Evolutionary conservation across 2,888 invertebrate species (phyloP), one percentile per base, ranked within the genome.

Genomic region (Melanotus villosus): DNA sequence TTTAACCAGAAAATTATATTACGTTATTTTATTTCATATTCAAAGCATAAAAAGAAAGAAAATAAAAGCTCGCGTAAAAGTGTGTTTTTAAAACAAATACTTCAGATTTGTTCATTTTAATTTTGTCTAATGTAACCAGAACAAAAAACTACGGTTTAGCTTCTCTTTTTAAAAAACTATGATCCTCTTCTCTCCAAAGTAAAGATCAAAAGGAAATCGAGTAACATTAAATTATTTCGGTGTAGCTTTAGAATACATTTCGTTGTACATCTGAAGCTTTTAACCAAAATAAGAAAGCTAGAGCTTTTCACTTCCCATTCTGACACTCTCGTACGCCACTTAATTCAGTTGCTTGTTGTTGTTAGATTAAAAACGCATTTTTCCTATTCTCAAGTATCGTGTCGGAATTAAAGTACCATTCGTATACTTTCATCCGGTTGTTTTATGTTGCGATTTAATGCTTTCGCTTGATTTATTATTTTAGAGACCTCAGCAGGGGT

Each of bases 351-450:
- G 23, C 47, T 47, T n/a, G 21, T 21, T 47, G 47, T 21, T 47
- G 47, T 47, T 18, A 47, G 47, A 47, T 47, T 47, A 47, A 47
- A 47, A 47, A 18, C 18, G 23, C 14, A 47, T 47, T 47, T 47
- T 47, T 47, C 47, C 21, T 47, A 47, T 47, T 47, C 47, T 47
- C 26, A 23, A 21, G 47, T 10, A 47, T 14, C 47, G 47, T 47
- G 47, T 47, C 47, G 47, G 47, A 47, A 47, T 47, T 47, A 47
- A 47, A 47, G 4, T 47, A 47, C 47, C 47, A 47, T 47, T 47
- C 47, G 47, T 47, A 23, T 23, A 47, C 47, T 47, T 47, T 47
- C 47, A 47, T 47, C 47, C 47, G 47, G n/a, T 47, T 47, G 47
- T 47, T 47, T 47, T 47, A 47, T 18, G 47, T 47, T 47, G n/a